Evolutionary conservation across 92 coral and sea anemone genomes (phyloP), one percentile per base, ranked within the genome.

Genomic region (Bergia puertoricense): DNA sequence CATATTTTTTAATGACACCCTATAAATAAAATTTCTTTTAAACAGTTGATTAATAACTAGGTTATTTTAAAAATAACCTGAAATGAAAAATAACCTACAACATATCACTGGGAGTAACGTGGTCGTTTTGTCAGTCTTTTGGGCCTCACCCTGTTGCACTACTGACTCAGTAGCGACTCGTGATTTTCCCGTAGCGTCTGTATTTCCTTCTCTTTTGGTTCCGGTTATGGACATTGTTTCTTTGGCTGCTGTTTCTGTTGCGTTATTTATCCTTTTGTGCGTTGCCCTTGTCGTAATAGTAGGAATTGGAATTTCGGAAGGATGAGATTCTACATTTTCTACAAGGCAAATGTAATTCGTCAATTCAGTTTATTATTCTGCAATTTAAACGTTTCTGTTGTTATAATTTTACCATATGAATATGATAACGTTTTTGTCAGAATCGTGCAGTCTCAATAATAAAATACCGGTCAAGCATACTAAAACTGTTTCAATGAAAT

Each of bases 291-390:
- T 45, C 4, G 54, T 76, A 42, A 54, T 13, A 42, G 77, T 15
- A n/a, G 48, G n/a, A n/a, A 14, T 74, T 7, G 46, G 13, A 38
- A 16, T 74, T 74, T 38, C 77, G 37, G 77, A 74, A 9, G 77
- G 77, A 39, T 39, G 48, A 18, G 80, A 76, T 76, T 76, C 80
- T 76, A n/a, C 46, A 18, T 51, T 42, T 76, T 76, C 80, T 76
- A n/a, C 46, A 18, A 45, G 15, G 2, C 11, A 43, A 76, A 40
- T 1, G 1, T 16, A 4, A 16, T 76, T 62, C 30, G 30, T 62
- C 8, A 20, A 62, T 18, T 9, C 15, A 54, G 59, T 54, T 2
- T 2, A 10, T 13, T 54, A 0, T 54, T 54, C 59, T 54, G 9
- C 16, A 0, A 13, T 54, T 9, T 54, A 8, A 13, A 16, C 15